Base-by-base conservation (phyloP, 2,888 invertebrate genomes). In the Parasteatoda lunata region DNA sequence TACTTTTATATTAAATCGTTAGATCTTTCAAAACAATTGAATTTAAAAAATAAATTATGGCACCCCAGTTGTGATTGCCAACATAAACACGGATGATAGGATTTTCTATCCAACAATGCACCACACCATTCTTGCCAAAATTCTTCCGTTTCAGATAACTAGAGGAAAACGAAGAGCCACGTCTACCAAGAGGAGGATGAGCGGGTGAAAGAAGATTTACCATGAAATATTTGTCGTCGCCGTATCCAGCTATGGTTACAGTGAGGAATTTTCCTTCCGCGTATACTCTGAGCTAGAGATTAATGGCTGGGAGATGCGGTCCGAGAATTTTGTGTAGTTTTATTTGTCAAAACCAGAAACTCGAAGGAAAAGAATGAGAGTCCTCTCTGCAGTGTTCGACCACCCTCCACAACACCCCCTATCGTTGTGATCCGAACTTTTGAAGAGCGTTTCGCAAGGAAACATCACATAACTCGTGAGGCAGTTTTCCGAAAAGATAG, bases 101-200 rank as follows among this genome's bases (percentile, higher is more conserved):
- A 4, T 13, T 59, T 59, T 59, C n/a, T 7, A 59, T 59, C n/a
- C 59, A 8, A 59, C 11, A 8, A 59, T 30, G 13, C 51, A 3
- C 47, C 59, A 84, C 72, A 68, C 84, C 84, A 78, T 71, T 84
- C 68, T 69, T 66, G 13, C 66, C 54, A 54, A 48, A 7, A 73
- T 11, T 15, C 48, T 72, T 72, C 11, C 69, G 51, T 69, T 52
- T n/a, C 64, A 75, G 75, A 85, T 85, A 85, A 85, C 84, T 85
- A 85, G 84, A 64, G 75, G 70, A 76, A 79, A 79, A 85, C 84
- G 84, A 79, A 79, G 75, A 75, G 79, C 75, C 84, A 72, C 71
- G 83, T 84, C 84, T 68, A 77, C 77, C 7, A 9, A 1, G 83
- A n/a, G 30, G 47, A 13, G 70, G 51, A 54, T 59, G 78, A 73